phyloP scores from a whole-genome alignment of 2,888 invertebrate species.

The Brassicogethes aeneus region DNA sequence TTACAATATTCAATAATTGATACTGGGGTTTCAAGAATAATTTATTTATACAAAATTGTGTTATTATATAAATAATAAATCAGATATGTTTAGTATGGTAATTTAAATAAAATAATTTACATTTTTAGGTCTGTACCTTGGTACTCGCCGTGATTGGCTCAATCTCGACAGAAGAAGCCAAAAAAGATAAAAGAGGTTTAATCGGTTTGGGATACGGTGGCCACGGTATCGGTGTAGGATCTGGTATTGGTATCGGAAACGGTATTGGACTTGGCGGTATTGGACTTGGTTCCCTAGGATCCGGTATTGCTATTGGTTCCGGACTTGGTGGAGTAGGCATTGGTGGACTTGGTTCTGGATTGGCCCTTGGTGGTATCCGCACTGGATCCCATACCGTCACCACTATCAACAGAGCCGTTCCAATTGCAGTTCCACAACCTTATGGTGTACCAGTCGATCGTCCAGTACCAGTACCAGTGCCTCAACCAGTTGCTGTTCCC shows the following conservation, averaged over 20 bases:
- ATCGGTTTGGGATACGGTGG: constrained; percentile 24
- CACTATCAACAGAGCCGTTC: constrained; percentile 45
- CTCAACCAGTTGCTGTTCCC: constrained; percentile 44
- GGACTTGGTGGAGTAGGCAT: constrained; percentile 15
- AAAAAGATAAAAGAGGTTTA: constrained; percentile 34
- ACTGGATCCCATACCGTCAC: constrained; percentile 25
- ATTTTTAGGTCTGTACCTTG: constrained; percentile 24
- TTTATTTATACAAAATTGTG: no score
- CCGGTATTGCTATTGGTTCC: constrained; percentile 9
- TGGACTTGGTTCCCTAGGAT: constrained; percentile 12
- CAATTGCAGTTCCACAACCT: constrained; percentile 41
- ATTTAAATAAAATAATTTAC: no score
- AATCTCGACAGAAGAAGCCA: constrained; percentile 14
- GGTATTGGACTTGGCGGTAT: constrained; percentile 8
- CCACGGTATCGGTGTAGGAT: constrained; percentile 13
- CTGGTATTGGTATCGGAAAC: constrained; percentile 14
- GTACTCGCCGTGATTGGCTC: constrained; percentile 22
- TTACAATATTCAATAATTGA: no score
- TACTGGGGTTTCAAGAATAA: no score
- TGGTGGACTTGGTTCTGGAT: constrained; percentile 14
- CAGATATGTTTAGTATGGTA: no score
- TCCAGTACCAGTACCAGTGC: constrained; percentile 39
- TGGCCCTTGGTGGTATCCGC: constrained; percentile 1
- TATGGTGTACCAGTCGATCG: constrained; percentile 31
- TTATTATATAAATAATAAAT: no score